A percentile compares a stretch with the other conserved stretches of the same genome.
Conservation (phyloP, 2,113 vertebrate genomes). For the Copsychus sechellarum region DNA sequence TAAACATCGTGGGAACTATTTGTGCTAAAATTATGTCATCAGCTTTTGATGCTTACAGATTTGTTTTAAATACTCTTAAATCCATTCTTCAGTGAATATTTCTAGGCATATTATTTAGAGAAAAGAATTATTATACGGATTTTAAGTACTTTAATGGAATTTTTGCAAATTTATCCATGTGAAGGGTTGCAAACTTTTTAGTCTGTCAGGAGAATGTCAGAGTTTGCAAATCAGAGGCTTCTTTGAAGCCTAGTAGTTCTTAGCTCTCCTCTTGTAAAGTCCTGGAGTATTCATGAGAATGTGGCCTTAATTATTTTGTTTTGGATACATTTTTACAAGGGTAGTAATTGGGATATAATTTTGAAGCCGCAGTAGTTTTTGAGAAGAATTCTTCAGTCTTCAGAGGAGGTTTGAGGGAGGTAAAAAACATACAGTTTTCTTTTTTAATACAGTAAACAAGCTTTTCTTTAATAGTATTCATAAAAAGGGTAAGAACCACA, state of each 20-base stretch:
- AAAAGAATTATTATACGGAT: not conserved
- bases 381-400: not conserved
- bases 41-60: not conserved
- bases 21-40: not conserved
- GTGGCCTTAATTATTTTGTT: not conserved
- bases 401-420: not conserved
- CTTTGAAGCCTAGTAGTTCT: not conserved
- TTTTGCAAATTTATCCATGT: not conserved
- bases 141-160: not conserved
- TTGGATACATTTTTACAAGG: not conserved
- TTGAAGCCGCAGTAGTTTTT: not conserved
- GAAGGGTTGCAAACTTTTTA: not conserved
- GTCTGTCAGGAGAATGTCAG: not conserved
- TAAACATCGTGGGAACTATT: not conserved
- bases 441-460: not conserved
- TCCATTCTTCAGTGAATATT: not conserved
- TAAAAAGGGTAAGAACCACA: not conserved
- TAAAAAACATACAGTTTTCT: not conserved
- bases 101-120: not conserved
- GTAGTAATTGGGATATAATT: not conserved
- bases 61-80: not conserved
- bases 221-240: not conserved
- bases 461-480: not conserved
- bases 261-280: not conserved
- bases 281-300: not conserved